Evolutionary conservation across 2,797 vertebrate genomes (phyloP).

Genomic region (Chloroceryle inda): DNA sequence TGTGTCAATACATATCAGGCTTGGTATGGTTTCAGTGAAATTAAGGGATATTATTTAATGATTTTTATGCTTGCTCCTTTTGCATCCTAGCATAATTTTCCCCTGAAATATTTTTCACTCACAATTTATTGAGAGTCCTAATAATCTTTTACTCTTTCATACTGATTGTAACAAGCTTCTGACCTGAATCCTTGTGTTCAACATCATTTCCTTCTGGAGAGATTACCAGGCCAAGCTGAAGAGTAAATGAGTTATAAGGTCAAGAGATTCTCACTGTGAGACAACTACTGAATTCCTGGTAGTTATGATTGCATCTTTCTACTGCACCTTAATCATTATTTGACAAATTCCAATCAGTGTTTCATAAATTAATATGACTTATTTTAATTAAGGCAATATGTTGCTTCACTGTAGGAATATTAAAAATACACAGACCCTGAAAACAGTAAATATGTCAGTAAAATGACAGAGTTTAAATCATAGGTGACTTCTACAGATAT

Average conservation of each 20-base stretch:
- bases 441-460: constrained; percentile 30
- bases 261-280: constrained; percentile 74
- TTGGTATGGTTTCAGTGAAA: neutral
- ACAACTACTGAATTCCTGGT: constrained; percentile 73
- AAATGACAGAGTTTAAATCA: neutral
- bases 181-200: constrained; percentile 71
- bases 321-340: constrained; percentile 68
- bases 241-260: constrained; percentile 78
- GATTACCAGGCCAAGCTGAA: constrained; percentile 70
- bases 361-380: constrained; percentile 69
- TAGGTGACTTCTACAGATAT: neutral
- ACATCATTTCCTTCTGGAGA: constrained; percentile 77
- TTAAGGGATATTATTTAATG: neutral
- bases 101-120: constrained; percentile 44
- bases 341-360: constrained; percentile 68
- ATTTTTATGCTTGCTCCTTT: neutral
- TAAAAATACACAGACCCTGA: constrained; percentile 14
- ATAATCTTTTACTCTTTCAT: constrained; percentile 65
- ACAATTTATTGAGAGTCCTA: constrained; percentile 57
- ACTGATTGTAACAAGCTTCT: constrained; percentile 60
- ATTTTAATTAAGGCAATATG: constrained; percentile 76
- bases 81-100: constrained; percentile 16
- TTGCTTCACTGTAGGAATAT: constrained; percentile 47
- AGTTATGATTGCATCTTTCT: constrained; percentile 67
- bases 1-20: neutral